Conservation (phyloP, 2,113 vertebrate genomes). For the Tachysurus fulvidraco region DNA sequence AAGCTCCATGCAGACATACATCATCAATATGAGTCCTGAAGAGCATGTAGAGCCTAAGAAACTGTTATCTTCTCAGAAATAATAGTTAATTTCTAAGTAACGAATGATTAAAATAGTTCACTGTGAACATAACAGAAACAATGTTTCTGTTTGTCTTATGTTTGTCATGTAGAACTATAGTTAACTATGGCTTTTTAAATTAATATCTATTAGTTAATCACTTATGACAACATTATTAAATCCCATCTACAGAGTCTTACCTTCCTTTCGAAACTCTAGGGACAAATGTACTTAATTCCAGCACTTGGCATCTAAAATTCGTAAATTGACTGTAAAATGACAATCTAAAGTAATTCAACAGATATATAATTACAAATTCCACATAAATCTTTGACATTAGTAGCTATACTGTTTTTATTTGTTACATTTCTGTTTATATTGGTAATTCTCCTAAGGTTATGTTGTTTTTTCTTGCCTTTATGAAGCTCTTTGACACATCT, state of each 20-base stretch:
- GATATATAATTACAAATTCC: neutral
- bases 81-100: neutral
- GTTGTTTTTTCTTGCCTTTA: neutral
- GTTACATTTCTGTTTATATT: neutral
- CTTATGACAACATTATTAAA: too few relatives aligned
- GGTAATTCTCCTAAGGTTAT: neutral
- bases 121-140: neutral
- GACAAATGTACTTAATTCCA: too few relatives aligned
- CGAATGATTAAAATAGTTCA: neutral
- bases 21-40: neutral
- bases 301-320: too few relatives aligned
- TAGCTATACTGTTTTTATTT: neutral
- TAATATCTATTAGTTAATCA: too few relatives aligned
- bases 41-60: neutral
- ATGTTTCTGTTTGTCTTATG: too few relatives aligned
- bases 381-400: neutral
- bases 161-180: too few relatives aligned
- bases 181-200: too few relatives aligned
- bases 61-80: neutral
- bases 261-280: neutral
- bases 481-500: neutral
- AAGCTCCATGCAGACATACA: neutral
- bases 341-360: neutral
- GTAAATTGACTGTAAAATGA: too few relatives aligned
- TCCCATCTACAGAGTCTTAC: neutral